Base-by-base conservation (phyloP, 2,797 vertebrate genomes). In the Schizopygopsis pylzovi region DNA sequence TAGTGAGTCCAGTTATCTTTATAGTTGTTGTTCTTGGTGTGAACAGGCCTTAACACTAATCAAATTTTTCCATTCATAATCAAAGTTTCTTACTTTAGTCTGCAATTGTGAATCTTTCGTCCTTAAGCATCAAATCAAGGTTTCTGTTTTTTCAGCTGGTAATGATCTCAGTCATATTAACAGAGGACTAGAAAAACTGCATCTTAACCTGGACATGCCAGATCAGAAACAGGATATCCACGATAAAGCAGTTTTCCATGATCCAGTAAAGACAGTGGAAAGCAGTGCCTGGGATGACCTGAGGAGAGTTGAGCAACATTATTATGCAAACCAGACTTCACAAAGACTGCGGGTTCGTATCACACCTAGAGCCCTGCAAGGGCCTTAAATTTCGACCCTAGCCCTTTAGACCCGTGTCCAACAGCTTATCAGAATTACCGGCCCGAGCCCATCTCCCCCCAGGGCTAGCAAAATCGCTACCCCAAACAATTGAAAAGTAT, bases 131-230 rank as follows among this genome's bases (percentile, higher is more conserved):
- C 37, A 25, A 25, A 61, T 37, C 2, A 28, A 61, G 49, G 9
- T 39, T 59, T 61, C 70, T 65, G 47, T 1, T 65, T 12, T 90
- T 22, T 37, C 56, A 86, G 90, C 86, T 0, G 25, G 4, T 1
- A 73, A 76, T 1, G 56, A 56, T 0, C 79, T 87, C 4, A 61
- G 90, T 6, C 65, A 89, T 9, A 5, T 93, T 0, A n/a, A 77
- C 0, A 77, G 89, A 33, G 92, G 92, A 4, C 67, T 92, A n/a
- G 89, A 87, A 28, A 93, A 87, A 68, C 89, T 93, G 1, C 75
- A 86, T 20, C 47, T 95, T 65, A 86, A 90, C 61, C 28, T 59
- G 4, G 56, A 6, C 11, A 81, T 76, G 11, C 25, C 45, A 1
- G 67, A n/a, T 43, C 84, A 76, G 13, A 68, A 28, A 70, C 87